Base-by-base conservation (phyloP, 2,888 invertebrate species). In the Sarcophaga caerulescens region DNA sequence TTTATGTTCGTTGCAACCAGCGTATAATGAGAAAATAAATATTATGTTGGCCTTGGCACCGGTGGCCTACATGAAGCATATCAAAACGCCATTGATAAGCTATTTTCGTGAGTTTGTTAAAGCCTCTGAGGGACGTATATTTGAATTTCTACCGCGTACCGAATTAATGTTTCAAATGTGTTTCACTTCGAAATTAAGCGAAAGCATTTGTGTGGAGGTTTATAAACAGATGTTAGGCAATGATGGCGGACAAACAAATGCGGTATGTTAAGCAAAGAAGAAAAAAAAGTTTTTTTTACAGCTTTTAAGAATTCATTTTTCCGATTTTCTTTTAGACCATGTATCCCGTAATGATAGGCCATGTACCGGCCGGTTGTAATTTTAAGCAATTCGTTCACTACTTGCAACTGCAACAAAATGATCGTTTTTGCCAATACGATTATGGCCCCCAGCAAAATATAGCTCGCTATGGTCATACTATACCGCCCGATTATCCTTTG, bases 311-410 rank as follows among this genome's bases (percentile, higher is more conserved):
- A 1, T 8, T 35, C 57, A 21, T 0, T 59, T 44, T 44, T 5
- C 4, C 8, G 0, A 17, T 45, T 45, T 74, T 62, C 81, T 92
- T 91, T 1, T 90, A 96, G 92, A 94, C 94, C 0, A 92, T 95
- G 89, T 85, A 95, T 60, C 95, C 95, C 0, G 93, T 95, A 0
- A 93, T 96, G 44, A 88, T 95, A 3, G 94, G 94, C 0, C 95
- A 96, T 79, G 87, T 94, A n/a, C 96, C 96, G 0, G 94, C 94
- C 2, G 95, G 95, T 3, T 92, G 94, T 1, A 94, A 94, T 10
- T 91, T 92, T 0, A 93, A 93, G 84, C 95, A 95, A 88, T 65
- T 94, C 0, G 81, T 92, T 1, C 95, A 95, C 89, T 95, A 93
- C 88, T 90, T 93, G 0, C 95, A 95, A 89, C 90, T 93, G 5